Conservation (phyloP, 2,888 invertebrate genomes). For the Watsonalla cultraria region DNA sequence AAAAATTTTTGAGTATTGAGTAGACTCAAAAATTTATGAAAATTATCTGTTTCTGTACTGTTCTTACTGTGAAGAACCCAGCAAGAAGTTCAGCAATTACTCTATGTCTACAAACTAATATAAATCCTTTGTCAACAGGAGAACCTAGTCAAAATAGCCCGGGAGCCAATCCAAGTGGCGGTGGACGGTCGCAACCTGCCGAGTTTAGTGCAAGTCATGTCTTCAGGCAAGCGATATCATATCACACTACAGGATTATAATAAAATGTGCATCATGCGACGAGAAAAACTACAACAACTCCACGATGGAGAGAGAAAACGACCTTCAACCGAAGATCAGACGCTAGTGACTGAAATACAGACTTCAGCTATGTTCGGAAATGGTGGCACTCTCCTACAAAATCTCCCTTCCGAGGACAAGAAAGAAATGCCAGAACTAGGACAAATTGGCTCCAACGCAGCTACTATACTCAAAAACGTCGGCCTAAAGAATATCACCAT, state of each 20-base stretch:
- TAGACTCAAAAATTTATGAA: too few relatives aligned
- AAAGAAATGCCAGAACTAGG: slow-evolving; percentile 40
- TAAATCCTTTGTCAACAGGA: slow-evolving; percentile 41
- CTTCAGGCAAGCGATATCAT: slow-evolving; percentile 88
- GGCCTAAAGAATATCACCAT: slow-evolving; percentile 73
- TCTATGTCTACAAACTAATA: neutral
- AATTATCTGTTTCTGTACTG: too few relatives aligned
- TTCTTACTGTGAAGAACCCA: too few relatives aligned
- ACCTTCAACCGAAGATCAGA: slow-evolving; percentile 35
- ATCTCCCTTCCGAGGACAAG: slow-evolving; percentile 38
- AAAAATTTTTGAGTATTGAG: too few relatives aligned
- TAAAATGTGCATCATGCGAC: slow-evolving; percentile 85
- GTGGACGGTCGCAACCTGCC: slow-evolving; percentile 79
- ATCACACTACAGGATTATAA: slow-evolving; percentile 89
- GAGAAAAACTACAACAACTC: slow-evolving; percentile 81
- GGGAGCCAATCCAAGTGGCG: slow-evolving; percentile 75
- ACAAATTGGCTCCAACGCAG: slow-evolving; percentile 54
- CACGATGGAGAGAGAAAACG: slow-evolving; percentile 63
- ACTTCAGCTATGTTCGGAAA: slow-evolving; percentile 60
- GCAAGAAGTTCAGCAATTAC: neutral
- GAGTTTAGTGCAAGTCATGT: slow-evolving; percentile 85
- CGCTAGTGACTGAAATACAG: slow-evolving; percentile 59
- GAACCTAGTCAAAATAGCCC: slow-evolving; percentile 56
- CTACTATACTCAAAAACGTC: slow-evolving; percentile 68
- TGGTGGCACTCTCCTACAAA: slow-evolving; percentile 57